Percentiles rank a stretch among this genome's conserved stretches.
These are phyloP conservation scores for Amphiprion ocellaris DNA, from an alignment of 2,113 vertebrate genomes.

Conservation along the genomic window DNA sequence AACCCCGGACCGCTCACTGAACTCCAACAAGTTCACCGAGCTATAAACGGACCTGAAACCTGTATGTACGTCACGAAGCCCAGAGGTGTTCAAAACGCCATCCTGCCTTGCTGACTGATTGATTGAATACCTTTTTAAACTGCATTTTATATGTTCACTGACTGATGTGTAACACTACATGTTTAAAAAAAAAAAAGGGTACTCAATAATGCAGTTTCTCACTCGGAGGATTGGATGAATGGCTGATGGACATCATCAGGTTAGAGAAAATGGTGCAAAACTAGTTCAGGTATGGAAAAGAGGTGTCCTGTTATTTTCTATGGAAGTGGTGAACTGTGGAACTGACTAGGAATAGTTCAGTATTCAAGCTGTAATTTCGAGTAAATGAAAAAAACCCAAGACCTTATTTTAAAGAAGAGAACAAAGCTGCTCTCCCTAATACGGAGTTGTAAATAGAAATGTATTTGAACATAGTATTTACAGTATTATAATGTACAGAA, in stretches of 20 bases:
- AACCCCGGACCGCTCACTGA: slow-evolving; percentile 38
- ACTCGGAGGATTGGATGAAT: slow-evolving; percentile 42
- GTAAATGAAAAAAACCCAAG: slow-evolving; percentile 85
- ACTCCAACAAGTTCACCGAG: slow-evolving; percentile 32
- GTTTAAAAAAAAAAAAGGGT: slow-evolving; percentile 55
- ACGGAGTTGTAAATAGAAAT: slow-evolving; percentile 93
- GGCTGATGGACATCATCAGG: slow-evolving; percentile 41
- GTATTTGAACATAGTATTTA: slow-evolving; percentile 89
- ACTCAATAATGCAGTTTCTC: slow-evolving; percentile 66
- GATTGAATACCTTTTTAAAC: slow-evolving; percentile 47
- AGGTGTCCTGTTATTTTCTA: slow-evolving; percentile 45
- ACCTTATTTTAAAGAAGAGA: slow-evolving; percentile 87
- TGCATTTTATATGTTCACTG: slow-evolving; percentile 51
- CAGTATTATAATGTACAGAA: slow-evolving; percentile 94
- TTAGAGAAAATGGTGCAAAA: slow-evolving; percentile 36
- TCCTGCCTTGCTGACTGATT: slow-evolving; percentile 54
- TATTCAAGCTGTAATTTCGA: slow-evolving; percentile 85
- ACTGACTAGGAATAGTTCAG: slow-evolving; percentile 67
- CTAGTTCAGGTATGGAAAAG: slow-evolving; percentile 65
- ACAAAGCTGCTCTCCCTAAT: slow-evolving; percentile 93
- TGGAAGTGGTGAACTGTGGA: slow-evolving; percentile 72
- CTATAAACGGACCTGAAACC: slow-evolving; percentile 63
- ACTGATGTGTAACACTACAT: slow-evolving; percentile 61
- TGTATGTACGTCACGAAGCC: slow-evolving; percentile 62
- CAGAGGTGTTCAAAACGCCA: slow-evolving; percentile 61